Conservation (phyloP, 2,113 vertebrate species). For the Gallinago paraguaiae region DNA sequence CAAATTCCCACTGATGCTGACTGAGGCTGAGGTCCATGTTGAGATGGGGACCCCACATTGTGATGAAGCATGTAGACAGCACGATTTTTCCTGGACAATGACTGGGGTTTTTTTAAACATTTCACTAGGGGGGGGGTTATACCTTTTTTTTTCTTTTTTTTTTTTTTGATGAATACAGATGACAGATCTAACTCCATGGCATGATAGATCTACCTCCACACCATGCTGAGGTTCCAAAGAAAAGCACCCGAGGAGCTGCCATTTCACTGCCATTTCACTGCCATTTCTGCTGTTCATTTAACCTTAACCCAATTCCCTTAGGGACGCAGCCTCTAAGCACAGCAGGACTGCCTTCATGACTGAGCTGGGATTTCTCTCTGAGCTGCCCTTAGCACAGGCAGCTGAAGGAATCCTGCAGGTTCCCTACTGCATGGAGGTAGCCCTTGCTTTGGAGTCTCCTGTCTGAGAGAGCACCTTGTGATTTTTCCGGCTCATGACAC, state of each 20-base stretch:
- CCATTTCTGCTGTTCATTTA: background rate
- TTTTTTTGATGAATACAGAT: background rate
- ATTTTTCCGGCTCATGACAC: background rate
- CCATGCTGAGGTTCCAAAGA: background rate
- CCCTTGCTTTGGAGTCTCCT: background rate
- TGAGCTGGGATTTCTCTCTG: background rate
- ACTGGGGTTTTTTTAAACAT: background rate
- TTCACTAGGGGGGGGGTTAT: background rate
- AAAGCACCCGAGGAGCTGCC: background rate
- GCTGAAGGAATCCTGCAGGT: background rate
- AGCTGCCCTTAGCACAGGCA: background rate
- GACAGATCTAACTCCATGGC: background rate
- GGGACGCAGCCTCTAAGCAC: background rate
- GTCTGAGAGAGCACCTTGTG: background rate
- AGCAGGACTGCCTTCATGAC: background rate
- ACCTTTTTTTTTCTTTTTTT: background rate
- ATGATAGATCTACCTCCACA: background rate
- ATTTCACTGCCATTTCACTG: background rate
- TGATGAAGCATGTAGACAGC: background rate
- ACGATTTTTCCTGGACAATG: background rate
- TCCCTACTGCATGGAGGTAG: background rate
- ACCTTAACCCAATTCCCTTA: fast-evolving
- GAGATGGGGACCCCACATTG: fast-evolving
- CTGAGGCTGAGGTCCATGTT: background rate
- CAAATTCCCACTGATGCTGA: background rate